phyloP scores from a whole-genome alignment of 2,888 invertebrate genomes.

The Cryptus armator region DNA sequence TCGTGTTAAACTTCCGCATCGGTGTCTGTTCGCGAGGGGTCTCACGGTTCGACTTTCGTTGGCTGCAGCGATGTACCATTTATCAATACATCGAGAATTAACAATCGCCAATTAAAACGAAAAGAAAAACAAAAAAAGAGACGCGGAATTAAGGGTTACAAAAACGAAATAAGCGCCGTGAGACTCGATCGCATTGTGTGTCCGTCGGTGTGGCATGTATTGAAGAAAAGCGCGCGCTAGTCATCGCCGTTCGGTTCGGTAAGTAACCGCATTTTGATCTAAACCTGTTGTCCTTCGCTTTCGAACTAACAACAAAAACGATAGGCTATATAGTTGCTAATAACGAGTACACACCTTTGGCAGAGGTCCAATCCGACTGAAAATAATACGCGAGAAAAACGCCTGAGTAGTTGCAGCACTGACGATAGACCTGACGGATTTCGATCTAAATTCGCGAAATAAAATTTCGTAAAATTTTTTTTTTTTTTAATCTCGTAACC shows the following conservation, averaged over 20 bases:
- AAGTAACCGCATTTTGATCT: conserved; percentile 75
- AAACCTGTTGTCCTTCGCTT: conserved; percentile 64
- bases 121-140: not conserved
- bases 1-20: conserved; percentile 46
- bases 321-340: conserved; percentile 52
- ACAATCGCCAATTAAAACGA: not conserved
- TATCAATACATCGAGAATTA: not conserved
- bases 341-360: conserved; percentile 35
- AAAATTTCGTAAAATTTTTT: not conserved
- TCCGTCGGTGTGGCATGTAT: conserved; percentile 74
- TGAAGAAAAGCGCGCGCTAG: conserved; percentile 68
- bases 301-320: conserved; percentile 57
- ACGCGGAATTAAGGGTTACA: not conserved
- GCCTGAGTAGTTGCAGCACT: conserved; percentile 45
- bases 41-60: conserved; percentile 54
- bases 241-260: conserved; percentile 73
- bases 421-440: conserved; percentile 48
- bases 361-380: conserved; percentile 45
- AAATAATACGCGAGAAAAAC: conserved; percentile 15
- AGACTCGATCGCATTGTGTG: conserved; percentile 42
- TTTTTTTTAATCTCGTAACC: not conserved
- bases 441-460: not conserved
- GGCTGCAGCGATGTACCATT: not conserved
- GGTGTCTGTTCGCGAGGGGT: conserved; percentile 57
- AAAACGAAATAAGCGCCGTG: conserved; percentile 11